Evolutionary conservation across 2,113 vertebrate species (phyloP), one percentile per base, ranked within the genome.

Genomic region (Chaenogobius annularis): DNA sequence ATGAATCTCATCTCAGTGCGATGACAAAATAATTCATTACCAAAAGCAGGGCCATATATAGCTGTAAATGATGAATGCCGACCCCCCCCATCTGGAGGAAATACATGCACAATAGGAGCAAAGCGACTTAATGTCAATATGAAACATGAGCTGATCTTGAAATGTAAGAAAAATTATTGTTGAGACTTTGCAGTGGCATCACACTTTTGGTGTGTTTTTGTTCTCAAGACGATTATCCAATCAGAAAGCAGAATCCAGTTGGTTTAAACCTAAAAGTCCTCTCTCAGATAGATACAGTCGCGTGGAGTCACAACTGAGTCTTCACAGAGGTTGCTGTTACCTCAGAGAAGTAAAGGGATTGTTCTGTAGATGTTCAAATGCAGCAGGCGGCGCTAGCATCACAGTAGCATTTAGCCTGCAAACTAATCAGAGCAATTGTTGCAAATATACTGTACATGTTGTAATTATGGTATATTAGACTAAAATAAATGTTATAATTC

Each of bases 11-110:
- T 93, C 92, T 91, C 88, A 88, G 89, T 82, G 75, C 90, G 87
- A 87, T 93, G 91, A 94, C 92, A 93, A 94, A 93, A 94, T 93
- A 93, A 93, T 92, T 93, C 83, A 93, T 93, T 93, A 92, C 91
- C 81, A 92, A 92, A 92, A 90, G 70, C 83, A 70, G 54, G 83
- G 90, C 90, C 93, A 93, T 94, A 93, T 92, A 93, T 92, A 92
- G 90, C 91, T 87, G 89, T 88, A 93, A 93, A 94, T 94, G 90
- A 92, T 89, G 80, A 87, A 85, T 82, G 84, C 79, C 77, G 43
- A 22, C 66, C 81, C 37, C 77, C 68, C 77, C 68, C n/a, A 19
- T 48, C 76, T 73, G 66, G 35, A 56, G 74, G 89, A 92, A 92
- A 91, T 81, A 87, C 83, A 83, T 84, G 68, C 70, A 91, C 87